phyloP scores from a whole-genome alignment of 2,113 vertebrate genomes.

The Alosa alosa region DNA sequence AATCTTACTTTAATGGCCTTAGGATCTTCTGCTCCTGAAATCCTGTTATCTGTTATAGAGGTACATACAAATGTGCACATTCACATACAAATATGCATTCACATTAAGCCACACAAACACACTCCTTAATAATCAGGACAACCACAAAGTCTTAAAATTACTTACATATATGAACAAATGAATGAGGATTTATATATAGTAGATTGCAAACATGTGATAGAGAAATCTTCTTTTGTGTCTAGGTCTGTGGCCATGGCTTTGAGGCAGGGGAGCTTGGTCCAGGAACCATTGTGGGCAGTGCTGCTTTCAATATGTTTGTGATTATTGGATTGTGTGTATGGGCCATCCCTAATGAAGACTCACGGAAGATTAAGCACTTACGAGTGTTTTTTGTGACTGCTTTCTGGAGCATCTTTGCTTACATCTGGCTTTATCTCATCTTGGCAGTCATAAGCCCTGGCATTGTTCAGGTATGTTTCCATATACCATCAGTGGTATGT shows the following conservation, averaged over 20 bases:
- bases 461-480: slow-evolving; percentile 76
- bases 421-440: slow-evolving; percentile 95
- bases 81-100: neutral
- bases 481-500: neutral
- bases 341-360: slow-evolving; percentile 84
- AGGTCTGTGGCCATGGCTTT: slow-evolving; percentile 91
- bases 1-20: slow-evolving; percentile 94
- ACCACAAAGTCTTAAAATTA: neutral
- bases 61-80: slow-evolving; percentile 57
- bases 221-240: neutral
- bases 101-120: neutral
- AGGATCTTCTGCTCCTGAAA: slow-evolving; percentile 92
- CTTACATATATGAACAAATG: neutral
- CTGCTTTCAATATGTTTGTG: slow-evolving; percentile 97
- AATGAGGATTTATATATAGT: too few species aligned
- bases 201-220: too few species aligned
- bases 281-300: slow-evolving; percentile 91
- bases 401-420: slow-evolving; percentile 95
- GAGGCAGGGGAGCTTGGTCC: slow-evolving; percentile 87
- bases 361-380: slow-evolving; percentile 87
- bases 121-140: neutral
- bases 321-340: slow-evolving; percentile 89
- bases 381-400: slow-evolving; percentile 93
- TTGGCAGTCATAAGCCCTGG: slow-evolving; percentile 89
- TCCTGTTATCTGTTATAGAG: slow-evolving; percentile 92